These are phyloP conservation scores for Nasonia giraulti DNA, from an alignment of 1,140 invertebrate genomes.

Conservation along the genomic window DNA sequence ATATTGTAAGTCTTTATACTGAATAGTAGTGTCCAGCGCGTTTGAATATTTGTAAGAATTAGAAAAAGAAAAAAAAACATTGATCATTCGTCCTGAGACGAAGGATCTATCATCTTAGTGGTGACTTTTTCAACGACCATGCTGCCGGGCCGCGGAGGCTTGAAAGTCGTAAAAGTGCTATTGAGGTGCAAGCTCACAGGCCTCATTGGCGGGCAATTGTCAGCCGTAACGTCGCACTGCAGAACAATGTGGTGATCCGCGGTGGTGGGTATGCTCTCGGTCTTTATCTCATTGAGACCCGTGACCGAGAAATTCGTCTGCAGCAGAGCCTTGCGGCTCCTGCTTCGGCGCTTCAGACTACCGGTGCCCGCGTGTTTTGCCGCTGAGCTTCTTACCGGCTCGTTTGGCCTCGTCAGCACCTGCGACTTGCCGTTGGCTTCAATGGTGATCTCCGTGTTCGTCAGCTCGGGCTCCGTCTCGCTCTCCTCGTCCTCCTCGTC, in stretches of 20 bases:
- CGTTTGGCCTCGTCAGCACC: conserved; percentile 63
- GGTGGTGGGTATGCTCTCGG: conserved; percentile 58
- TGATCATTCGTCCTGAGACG: conserved; percentile 50
- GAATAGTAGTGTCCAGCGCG: no score
- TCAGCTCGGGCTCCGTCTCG: conserved; percentile 63
- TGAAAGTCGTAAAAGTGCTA: conserved; percentile 57
- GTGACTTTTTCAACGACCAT: conserved; percentile 63
- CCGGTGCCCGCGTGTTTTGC: conserved; percentile 42
- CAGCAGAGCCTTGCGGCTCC: conserved; percentile 53
- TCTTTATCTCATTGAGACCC: conserved; percentile 68
- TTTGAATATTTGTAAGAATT: not conserved
- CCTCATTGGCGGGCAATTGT: conserved; percentile 58
- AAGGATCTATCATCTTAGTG: conserved; percentile 60
- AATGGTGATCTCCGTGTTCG: conserved; percentile 44
- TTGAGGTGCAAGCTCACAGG: conserved; percentile 65
- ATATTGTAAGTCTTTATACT: no score
- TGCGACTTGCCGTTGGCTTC: conserved; percentile 56
- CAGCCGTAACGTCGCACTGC: conserved; percentile 19
- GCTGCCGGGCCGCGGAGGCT: conserved; percentile 59
- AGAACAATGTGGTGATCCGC: conserved; percentile 4
- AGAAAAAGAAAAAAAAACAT: not conserved
- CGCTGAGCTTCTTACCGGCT: conserved; percentile 65
- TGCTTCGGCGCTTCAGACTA: conserved; percentile 47
- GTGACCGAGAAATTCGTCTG: conserved; percentile 69
- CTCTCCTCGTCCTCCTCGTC: conserved; percentile 67